Conservation (phyloP, 2,113 vertebrate species). For the Rhinichthys klamathensis region DNA sequence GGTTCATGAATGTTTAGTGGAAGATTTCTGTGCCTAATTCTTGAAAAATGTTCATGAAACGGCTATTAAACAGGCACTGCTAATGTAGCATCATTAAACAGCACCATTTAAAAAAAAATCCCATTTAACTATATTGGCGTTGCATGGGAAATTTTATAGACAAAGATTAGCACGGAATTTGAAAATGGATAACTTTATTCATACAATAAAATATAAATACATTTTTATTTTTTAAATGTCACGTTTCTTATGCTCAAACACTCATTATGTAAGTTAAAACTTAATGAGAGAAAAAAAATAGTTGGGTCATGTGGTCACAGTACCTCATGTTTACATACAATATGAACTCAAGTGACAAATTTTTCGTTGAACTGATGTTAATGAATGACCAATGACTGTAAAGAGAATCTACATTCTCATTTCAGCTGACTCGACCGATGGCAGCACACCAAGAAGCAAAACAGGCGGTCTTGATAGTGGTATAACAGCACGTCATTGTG, state of each 20-base stretch:
- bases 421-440: not conserved
- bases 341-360: not conserved
- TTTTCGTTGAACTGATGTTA: not conserved
- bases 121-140: no score
- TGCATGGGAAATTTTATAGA: no score
- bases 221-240: not conserved
- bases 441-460: not conserved
- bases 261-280: not conserved
- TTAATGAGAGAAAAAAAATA: not conserved
- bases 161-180: no score
- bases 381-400: slow-evolving; percentile 12
- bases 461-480: not conserved
- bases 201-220: no score
- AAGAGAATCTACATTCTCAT: not conserved
- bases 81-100: no score
- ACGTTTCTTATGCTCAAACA: no score
- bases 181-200: no score
- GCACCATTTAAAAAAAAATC: no score
- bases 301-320: not conserved
- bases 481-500: not conserved
- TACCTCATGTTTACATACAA: not conserved
- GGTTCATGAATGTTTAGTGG: no score
- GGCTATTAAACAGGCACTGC: no score
- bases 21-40: no score
- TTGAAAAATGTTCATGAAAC: no score